Percentiles rank a stretch among this genome's conserved stretches.
phyloP scores from a whole-genome alignment of 2,797 vertebrate genomes.

The Phoeniculus purpureus region DNA sequence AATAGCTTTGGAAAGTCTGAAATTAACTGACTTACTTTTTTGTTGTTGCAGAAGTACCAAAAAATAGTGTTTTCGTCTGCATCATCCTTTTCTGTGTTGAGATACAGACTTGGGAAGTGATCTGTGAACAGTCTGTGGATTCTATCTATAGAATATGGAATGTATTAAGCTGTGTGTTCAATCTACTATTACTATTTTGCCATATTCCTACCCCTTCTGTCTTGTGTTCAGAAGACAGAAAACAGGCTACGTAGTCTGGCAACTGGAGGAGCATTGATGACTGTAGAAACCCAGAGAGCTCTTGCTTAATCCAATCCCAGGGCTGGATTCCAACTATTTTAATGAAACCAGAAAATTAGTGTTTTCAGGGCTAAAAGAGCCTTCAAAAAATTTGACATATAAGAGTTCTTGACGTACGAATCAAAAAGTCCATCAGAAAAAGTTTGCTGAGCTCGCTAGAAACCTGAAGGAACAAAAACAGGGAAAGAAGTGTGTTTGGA shows the following conservation, averaged over 20 bases:
- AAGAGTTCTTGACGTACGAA: not conserved
- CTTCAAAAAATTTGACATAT: not conserved
- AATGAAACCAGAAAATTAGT: not conserved
- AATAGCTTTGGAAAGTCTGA: not conserved
- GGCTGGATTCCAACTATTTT: not conserved
- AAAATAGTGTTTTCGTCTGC: not conserved
- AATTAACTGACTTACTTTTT: not conserved
- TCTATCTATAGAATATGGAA: not conserved
- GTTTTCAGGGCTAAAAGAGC: not conserved
- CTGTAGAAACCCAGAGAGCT: not conserved
- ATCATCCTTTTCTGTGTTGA: not conserved
- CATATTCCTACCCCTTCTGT: not conserved
- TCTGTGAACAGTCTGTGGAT: not conserved
- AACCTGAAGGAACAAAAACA: not conserved
- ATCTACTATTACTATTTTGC: not conserved
- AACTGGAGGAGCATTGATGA: not conserved
- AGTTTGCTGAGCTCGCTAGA: not conserved
- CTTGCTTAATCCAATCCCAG: not conserved
- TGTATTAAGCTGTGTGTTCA: not conserved
- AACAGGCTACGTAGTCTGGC: not conserved
- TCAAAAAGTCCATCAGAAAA: not conserved
- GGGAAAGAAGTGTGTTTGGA: not conserved
- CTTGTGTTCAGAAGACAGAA: not conserved
- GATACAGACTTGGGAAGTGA: not conserved
- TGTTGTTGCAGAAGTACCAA: not conserved